phyloP scores from a whole-genome alignment of 2,888 invertebrate genomes.

The Drosophila planitibia region DNA sequence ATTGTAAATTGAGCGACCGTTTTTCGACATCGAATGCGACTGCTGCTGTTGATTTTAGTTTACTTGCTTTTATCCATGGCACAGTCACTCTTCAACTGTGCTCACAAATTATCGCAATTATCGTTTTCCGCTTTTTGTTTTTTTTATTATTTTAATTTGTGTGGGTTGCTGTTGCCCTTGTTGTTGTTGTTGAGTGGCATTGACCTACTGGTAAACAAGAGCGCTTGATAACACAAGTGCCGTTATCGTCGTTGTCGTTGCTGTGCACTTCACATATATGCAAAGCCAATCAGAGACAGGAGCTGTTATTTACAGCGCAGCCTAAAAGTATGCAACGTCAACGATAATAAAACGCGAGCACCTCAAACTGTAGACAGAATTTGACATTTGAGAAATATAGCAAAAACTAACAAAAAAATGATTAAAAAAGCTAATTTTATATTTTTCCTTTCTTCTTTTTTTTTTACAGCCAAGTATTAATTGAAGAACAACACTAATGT shows the following conservation, averaged over 20 bases:
- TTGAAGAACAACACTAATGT: constrained; percentile 38
- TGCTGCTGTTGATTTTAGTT: constrained; percentile 7
- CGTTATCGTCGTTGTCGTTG: constrained; percentile 17
- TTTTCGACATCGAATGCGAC: constrained; percentile 54
- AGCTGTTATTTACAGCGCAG: constrained; percentile 3
- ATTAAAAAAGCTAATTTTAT: background rate
- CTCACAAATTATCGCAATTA: constrained; percentile 36
- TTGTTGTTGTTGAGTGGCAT: constrained; percentile 52
- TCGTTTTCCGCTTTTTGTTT: constrained; percentile 36
- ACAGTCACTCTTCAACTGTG: constrained; percentile 58
- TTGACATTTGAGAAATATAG: background rate
- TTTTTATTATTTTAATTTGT: constrained; percentile 7
- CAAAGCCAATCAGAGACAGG: background rate
- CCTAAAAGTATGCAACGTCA: constrained; percentile 62
- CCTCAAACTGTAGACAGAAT: background rate
- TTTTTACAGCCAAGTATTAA: constrained; percentile 56
- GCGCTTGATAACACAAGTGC: constrained; percentile 62
- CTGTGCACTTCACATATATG: constrained; percentile 12
- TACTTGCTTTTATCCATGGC: constrained; percentile 38
- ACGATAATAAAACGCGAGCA: background rate
- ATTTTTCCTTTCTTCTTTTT: background rate
- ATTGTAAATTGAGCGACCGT: constrained; percentile 47
- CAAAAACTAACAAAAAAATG: background rate
- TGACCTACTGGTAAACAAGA: constrained; percentile 66
- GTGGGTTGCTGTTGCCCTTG: background rate